phyloP scores from a whole-genome alignment of 1,140 invertebrate genomes.

The Drosophila serrata region DNA sequence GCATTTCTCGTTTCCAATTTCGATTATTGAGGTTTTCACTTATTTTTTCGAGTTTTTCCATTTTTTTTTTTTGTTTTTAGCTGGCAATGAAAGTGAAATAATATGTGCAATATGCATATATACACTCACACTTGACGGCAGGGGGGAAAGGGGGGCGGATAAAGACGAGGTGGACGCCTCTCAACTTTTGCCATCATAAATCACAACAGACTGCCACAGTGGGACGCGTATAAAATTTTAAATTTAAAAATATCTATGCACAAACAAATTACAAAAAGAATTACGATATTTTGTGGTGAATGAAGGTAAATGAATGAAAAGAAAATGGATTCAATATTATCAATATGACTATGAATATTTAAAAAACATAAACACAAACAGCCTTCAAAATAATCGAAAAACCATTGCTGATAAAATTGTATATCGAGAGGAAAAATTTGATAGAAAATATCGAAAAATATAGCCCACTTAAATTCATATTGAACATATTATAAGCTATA shows the following conservation, averaged over 20 bases:
- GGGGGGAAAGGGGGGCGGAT: too few relatives aligned
- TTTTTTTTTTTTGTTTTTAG: conserved; percentile 19
- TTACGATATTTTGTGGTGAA: not conserved
- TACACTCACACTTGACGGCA: not conserved
- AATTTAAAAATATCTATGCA: not conserved
- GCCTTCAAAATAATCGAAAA: not conserved
- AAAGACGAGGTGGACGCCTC: conserved; percentile 29
- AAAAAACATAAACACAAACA: not conserved
- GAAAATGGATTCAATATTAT: not conserved
- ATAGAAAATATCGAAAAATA: not conserved
- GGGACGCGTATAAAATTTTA: conserved; percentile 9
- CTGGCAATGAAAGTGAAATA: conserved; percentile 67
- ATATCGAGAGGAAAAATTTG: not conserved
- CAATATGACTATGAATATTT: not conserved
- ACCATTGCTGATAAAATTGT: not conserved
- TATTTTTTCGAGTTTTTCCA: conserved; percentile 24
- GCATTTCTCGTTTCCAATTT: conserved; percentile 45
- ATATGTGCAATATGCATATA: conserved; percentile 36
- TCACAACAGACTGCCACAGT: conserved; percentile 35
- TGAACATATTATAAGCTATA: too few relatives aligned
- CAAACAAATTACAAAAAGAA: not conserved
- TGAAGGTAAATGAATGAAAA: not conserved
- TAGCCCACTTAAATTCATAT: too few relatives aligned
- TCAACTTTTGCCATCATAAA: conserved; percentile 43
- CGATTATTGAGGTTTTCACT: conserved; percentile 50